Evolutionary conservation across 2,888 invertebrate genomes (phyloP).

Genomic region (Pyrocoelia pectoralis): DNA sequence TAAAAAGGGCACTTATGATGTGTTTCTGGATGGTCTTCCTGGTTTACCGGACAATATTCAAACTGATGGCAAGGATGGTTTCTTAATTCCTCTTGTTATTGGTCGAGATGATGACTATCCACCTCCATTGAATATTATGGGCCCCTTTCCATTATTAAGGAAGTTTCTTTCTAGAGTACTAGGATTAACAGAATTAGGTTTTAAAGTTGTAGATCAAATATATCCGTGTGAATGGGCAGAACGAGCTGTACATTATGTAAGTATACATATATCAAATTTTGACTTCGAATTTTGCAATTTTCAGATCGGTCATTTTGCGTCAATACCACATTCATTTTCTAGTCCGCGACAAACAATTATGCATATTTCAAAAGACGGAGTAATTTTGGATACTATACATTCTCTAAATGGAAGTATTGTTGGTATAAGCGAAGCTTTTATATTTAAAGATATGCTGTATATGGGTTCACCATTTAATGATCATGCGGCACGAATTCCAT

Average conservation of each 20-base stretch:
- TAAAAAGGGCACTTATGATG: constrained; percentile 79
- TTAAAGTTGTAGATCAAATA: constrained; percentile 68
- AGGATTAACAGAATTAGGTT: constrained; percentile 68
- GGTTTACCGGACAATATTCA: constrained; percentile 74
- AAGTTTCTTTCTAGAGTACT: constrained; percentile 70
- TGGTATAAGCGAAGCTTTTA: constrained; percentile 71
- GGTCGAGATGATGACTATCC: constrained; percentile 68
- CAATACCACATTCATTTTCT: constrained; percentile 40
- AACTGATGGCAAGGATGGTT: constrained; percentile 67
- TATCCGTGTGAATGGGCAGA: constrained; percentile 73
- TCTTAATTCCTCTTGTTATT: constrained; percentile 69
- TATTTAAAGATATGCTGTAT: constrained; percentile 70
- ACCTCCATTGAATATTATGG: constrained; percentile 62
- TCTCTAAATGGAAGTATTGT: constrained; percentile 65
- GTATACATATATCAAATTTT: constrained; percentile 44
- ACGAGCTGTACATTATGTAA: constrained; percentile 68
- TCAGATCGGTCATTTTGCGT: constrained; percentile 73
- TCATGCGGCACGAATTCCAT: constrained; percentile 71
- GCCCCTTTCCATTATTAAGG: constrained; percentile 70
- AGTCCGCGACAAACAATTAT: constrained; percentile 64
- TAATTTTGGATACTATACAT: constrained; percentile 73
- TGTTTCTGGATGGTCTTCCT: constrained; percentile 84
- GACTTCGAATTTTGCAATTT: constrained; percentile 40
- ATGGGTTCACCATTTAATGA: constrained; percentile 74
- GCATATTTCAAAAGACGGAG: constrained; percentile 75